phyloP scores from a whole-genome alignment of 2,888 invertebrate genomes.

The Coenonympha arcania region DNA sequence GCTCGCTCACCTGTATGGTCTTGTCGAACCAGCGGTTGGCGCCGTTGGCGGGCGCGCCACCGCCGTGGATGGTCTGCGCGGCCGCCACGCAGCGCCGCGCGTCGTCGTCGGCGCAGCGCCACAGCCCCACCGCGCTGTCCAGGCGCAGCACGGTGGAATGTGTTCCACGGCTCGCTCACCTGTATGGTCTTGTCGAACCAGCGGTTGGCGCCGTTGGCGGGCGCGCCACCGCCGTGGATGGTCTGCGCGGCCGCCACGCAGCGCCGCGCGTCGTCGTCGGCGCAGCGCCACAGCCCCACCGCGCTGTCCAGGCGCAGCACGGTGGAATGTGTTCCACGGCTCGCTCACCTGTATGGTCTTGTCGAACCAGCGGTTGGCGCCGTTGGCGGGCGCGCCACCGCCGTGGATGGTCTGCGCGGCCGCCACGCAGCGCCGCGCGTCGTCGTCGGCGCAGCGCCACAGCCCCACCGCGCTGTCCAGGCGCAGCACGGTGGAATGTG shows the following conservation, averaged over 20 bases:
- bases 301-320: constrained; percentile 85
- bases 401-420: constrained; percentile 87
- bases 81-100: constrained; percentile 75
- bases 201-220: constrained; percentile 84
- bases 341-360: constrained; percentile 88
- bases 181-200: constrained; percentile 98
- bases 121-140: constrained; percentile 77
- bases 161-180: no score
- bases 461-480: constrained; percentile 79
- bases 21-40: constrained; percentile 97
- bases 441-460: constrained; percentile 45
- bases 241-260: constrained; percentile 79
- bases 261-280: constrained; percentile 58
- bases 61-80: constrained; percentile 86
- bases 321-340: no score
- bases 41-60: constrained; percentile 80
- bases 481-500: constrained; percentile 85
- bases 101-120: constrained; percentile 47
- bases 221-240: constrained; percentile 87
- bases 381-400: constrained; percentile 80
- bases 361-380: constrained; percentile 95
- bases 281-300: constrained; percentile 57
- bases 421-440: constrained; percentile 71
- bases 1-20: constrained; percentile 85
- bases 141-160: constrained; percentile 86